These are phyloP conservation scores for Podarcis muralis DNA, from an alignment of 2,113 vertebrate genomes.

Conservation along the genomic window DNA sequence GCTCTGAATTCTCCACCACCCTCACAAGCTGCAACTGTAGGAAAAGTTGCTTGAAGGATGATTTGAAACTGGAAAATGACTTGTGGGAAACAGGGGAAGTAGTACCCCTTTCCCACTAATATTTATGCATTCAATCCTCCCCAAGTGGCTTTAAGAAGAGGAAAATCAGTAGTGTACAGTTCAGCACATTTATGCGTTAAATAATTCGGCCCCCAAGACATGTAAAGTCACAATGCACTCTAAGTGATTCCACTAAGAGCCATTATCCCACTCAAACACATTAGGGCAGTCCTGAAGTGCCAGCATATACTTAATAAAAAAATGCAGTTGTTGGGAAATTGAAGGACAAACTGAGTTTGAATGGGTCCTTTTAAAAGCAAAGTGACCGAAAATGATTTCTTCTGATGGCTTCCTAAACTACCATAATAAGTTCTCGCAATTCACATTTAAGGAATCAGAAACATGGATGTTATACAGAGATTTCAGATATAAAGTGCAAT, in stretches of 20 bases:
- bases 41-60: too few relatives aligned
- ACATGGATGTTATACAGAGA: neutral
- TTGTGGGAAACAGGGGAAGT: neutral
- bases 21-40: too few relatives aligned
- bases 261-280: neutral
- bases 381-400: neutral
- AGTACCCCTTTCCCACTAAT: neutral
- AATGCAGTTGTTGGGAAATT: neutral
- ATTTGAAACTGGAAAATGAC: neutral
- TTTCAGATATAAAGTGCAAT: neutral
- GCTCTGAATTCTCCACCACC: too few relatives aligned
- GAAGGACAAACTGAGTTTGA: neutral
- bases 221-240: neutral
- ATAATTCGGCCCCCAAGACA: neutral
- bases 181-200: neutral
- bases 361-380: neutral
- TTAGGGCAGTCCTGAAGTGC: neutral
- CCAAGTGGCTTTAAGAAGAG: neutral
- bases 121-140: neutral
- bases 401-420: neutral
- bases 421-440: neutral
- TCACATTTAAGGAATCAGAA: neutral
- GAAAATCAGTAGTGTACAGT: neutral
- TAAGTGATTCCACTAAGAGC: neutral
- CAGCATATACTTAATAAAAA: neutral